phyloP scores from a whole-genome alignment of 2,797 vertebrate genomes.

The Urosaurus nigricauda region DNA sequence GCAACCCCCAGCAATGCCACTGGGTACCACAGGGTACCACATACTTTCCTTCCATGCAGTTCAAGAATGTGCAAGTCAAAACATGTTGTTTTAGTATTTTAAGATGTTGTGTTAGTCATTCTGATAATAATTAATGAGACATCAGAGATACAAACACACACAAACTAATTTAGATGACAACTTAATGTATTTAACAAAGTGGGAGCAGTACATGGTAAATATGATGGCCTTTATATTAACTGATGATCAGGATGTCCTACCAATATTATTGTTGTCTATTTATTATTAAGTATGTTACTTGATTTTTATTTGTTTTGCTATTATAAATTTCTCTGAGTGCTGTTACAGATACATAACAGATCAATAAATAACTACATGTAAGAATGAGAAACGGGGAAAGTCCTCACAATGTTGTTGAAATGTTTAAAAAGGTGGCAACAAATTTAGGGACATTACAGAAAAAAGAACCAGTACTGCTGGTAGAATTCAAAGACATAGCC shows the following conservation, averaged over 20 bases:
- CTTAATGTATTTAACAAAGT: not conserved
- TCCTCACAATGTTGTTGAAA: not conserved
- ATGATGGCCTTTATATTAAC: not conserved
- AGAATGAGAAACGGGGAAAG: not conserved
- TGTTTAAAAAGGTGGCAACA: not conserved
- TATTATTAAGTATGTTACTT: not conserved
- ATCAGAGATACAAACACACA: too few species aligned
- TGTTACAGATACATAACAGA: not conserved
- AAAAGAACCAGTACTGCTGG: not conserved
- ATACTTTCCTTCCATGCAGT: too few species aligned
- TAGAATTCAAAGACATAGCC: too few species aligned
- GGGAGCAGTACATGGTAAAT: not conserved
- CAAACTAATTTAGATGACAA: not conserved
- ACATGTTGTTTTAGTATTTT: too few species aligned
- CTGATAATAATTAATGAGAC: too few species aligned
- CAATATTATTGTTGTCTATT: not conserved
- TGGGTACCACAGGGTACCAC: too few species aligned
- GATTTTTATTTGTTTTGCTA: not conserved
- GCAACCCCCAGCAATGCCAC: too few species aligned
- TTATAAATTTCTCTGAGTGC: not conserved
- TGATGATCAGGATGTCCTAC: not conserved
- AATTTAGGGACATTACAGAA: not conserved
- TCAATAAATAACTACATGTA: not conserved
- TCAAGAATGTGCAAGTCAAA: too few species aligned
- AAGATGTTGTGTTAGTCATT: too few species aligned